Conservation (phyloP, 2,113 vertebrate species). For the Barnardius zonarius region DNA sequence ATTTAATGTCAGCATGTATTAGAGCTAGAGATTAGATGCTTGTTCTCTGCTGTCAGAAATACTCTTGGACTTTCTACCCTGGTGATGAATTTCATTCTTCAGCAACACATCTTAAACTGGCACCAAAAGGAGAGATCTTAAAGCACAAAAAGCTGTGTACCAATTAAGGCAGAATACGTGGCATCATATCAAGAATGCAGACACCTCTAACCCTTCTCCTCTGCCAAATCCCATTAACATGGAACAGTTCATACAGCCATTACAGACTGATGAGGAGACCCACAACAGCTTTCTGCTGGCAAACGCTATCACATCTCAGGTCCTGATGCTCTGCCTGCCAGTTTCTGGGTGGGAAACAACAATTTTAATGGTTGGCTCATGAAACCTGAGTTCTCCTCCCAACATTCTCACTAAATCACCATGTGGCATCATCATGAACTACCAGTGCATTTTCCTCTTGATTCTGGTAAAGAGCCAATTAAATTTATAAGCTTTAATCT, state of each 20-base stretch:
- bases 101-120: neutral
- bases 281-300: neutral
- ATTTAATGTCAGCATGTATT: neutral
- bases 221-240: neutral
- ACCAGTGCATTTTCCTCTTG: neutral
- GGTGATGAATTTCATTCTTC: neutral
- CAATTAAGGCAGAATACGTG: neutral
- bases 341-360: neutral
- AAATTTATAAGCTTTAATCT: fast-evolving
- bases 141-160: neutral
- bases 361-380: neutral
- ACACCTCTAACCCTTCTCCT: neutral
- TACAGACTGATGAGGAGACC: neutral
- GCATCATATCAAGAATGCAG: neutral
- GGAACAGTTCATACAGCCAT: neutral
- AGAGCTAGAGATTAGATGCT: neutral
- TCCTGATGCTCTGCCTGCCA: neutral
- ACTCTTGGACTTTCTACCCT: neutral
- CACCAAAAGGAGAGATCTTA: neutral
- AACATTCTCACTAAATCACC: neutral
- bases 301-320: fast-evolving
- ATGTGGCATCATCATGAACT: fast-evolving
- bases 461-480: neutral
- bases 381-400: neutral
- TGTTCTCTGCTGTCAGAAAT: neutral